Conservation (phyloP, 1,140 invertebrate species). For the Drosophila nigrodunni region DNA sequence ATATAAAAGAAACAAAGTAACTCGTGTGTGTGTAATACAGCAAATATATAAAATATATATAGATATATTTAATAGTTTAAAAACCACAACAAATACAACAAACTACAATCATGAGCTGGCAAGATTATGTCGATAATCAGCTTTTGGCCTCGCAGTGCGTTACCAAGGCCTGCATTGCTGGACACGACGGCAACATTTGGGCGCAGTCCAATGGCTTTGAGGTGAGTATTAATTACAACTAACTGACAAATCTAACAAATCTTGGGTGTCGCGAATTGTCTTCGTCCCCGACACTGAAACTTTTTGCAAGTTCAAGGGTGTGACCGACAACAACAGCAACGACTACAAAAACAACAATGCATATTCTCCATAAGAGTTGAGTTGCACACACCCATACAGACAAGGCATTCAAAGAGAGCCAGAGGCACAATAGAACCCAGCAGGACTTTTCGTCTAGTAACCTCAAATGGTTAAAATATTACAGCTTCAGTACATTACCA, state of each 20-base stretch:
- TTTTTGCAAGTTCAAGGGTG: slow-evolving; percentile 84
- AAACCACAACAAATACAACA: slow-evolving; percentile 64
- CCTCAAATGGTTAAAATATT: not conserved
- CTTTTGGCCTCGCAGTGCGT: slow-evolving; percentile 96
- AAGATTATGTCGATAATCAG: slow-evolving; percentile 99
- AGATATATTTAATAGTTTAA: slow-evolving; percentile 38
- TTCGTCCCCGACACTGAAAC: slow-evolving; percentile 52
- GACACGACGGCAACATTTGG: slow-evolving; percentile 97
- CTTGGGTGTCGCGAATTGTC: slow-evolving; percentile 9
- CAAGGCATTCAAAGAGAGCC: not conserved
- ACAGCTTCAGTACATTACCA: slow-evolving; percentile 3
- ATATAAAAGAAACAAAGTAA: slow-evolving; percentile 52
- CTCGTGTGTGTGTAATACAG: slow-evolving; percentile 64
- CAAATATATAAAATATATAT: slow-evolving; percentile 28
- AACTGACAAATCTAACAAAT: slow-evolving; percentile 8
- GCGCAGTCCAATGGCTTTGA: slow-evolving; percentile 96
- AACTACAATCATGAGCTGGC: slow-evolving; percentile 93
- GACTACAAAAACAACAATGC: slow-evolving; percentile 32
- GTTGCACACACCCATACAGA: slow-evolving; percentile 38
- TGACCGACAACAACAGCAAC: slow-evolving; percentile 63
- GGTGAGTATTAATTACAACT: slow-evolving; percentile 87
- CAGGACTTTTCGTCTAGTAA: slow-evolving; percentile 18
- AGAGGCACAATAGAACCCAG: slow-evolving; percentile 29
- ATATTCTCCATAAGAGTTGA: slow-evolving; percentile 17
- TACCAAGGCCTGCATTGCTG: slow-evolving; percentile 96